Evolutionary conservation across 1,140 invertebrate genomes (phyloP).

Genomic region (Achatina immaculata): DNA sequence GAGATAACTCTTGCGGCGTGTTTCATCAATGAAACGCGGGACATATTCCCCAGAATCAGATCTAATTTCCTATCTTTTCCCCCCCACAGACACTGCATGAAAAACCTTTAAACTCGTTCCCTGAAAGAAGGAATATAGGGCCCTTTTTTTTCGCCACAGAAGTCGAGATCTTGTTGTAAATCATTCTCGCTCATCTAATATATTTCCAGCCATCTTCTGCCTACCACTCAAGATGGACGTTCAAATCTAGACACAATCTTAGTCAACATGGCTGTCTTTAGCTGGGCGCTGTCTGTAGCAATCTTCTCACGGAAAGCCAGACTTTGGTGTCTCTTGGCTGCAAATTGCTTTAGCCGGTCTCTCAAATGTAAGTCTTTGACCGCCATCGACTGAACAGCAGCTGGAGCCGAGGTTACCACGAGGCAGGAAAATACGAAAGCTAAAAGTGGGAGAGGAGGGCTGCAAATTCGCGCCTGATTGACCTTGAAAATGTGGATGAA

Average conservation of each 20-base stretch:
- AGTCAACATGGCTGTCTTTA: not conserved
- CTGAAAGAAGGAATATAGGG: not conserved
- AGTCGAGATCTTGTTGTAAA: not conserved
- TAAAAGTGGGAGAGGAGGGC: no score
- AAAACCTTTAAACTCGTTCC: not conserved
- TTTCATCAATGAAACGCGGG: not conserved
- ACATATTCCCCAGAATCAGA: not conserved
- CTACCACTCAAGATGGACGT: not conserved
- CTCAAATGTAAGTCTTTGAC: not conserved
- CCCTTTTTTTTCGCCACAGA: not conserved
- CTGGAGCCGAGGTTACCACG: no score
- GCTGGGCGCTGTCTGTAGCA: not conserved
- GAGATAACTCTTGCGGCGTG: no score
- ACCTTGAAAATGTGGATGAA: no score
- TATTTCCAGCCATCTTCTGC: not conserved
- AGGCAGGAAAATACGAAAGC: no score
- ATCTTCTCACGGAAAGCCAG: constrained; percentile 4
- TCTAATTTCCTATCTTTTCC: not conserved
- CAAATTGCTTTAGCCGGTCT: constrained; percentile 12
- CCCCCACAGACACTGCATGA: not conserved
- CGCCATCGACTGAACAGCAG: constrained; percentile 5
- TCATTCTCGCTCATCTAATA: constrained; percentile 14
- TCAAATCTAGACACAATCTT: not conserved
- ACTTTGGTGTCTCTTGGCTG: not conserved
- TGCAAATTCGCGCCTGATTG: no score